A percentile compares a stretch with the other conserved stretches of the same genome.
Conservation (phyloP, 2,888 invertebrate genomes). For the Leptinotarsa haldemani region DNA sequence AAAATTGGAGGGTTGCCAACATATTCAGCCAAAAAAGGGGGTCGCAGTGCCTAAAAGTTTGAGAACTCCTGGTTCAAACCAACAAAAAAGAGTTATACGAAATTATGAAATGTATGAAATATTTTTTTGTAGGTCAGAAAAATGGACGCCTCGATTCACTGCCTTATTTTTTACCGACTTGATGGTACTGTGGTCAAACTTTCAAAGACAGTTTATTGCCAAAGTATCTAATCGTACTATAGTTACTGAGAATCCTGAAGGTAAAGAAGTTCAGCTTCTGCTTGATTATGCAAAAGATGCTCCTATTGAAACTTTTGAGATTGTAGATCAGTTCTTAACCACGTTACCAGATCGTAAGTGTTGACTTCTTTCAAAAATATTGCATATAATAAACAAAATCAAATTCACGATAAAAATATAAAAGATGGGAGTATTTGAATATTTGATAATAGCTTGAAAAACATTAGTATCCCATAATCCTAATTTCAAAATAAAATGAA, state of each 20-base stretch:
- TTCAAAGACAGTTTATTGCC: conserved; percentile 68
- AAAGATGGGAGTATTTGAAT: too few relatives aligned
- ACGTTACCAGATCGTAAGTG: conserved; percentile 64
- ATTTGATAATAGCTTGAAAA: too few relatives aligned
- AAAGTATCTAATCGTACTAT: conserved; percentile 70
- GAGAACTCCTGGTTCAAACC: too few relatives aligned
- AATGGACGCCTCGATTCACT: conserved; percentile 77
- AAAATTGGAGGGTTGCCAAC: too few relatives aligned
- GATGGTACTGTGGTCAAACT: conserved; percentile 72
- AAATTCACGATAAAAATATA: too few relatives aligned
- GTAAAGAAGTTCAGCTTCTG: conserved; percentile 72
- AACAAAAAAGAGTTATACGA: too few relatives aligned
- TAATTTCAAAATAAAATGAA: too few relatives aligned
- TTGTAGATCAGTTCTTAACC: conserved; percentile 57
- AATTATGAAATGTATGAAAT: neutral
- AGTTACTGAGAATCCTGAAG: conserved; percentile 80
- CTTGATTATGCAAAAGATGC: conserved; percentile 67
- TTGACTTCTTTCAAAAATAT: neutral
- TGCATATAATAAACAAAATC: conserved; percentile 12
- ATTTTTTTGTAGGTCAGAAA: conserved; percentile 66
- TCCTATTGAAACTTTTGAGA: conserved; percentile 59
- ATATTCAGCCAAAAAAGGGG: too few relatives aligned
- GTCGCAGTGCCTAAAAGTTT: too few relatives aligned
- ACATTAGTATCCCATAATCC: too few relatives aligned
- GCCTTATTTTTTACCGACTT: conserved; percentile 80